Conservation (phyloP, 1,140 invertebrate species). For the Hypsibius dujardini region DNA sequence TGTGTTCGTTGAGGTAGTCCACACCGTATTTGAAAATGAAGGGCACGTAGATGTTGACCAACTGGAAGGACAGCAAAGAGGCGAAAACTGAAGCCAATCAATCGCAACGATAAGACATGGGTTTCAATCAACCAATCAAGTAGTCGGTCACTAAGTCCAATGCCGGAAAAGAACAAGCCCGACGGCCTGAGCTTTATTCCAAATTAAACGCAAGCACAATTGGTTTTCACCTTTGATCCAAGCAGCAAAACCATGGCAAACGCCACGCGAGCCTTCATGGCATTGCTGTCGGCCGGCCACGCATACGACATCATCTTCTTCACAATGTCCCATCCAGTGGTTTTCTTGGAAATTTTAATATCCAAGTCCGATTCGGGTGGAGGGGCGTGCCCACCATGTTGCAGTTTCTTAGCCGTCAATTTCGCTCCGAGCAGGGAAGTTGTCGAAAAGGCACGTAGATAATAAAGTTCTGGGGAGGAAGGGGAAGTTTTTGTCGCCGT, state of each 20-base stretch:
- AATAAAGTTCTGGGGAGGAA: not conserved
- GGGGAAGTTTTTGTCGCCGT: not conserved
- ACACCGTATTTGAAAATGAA: slow-evolving; percentile 88
- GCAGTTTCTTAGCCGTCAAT: not conserved
- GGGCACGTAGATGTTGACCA: slow-evolving; percentile 81
- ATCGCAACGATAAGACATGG: too few relatives aligned
- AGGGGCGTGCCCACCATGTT: not conserved
- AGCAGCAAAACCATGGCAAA: slow-evolving; percentile 47
- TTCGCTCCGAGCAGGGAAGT: not conserved
- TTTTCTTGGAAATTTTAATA: slow-evolving; percentile 26
- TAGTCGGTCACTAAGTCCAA: too few relatives aligned
- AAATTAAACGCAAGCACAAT: not conserved
- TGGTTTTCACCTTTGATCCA: slow-evolving; percentile 34
- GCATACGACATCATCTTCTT: slow-evolving; percentile 72
- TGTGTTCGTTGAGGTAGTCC: slow-evolving; percentile 60
- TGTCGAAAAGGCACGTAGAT: not conserved
- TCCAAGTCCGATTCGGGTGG: slow-evolving; percentile 7
- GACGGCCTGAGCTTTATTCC: too few relatives aligned
- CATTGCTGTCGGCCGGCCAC: slow-evolving; percentile 78
- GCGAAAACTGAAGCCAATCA: slow-evolving; percentile 4
- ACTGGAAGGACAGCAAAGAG: slow-evolving; percentile 37
- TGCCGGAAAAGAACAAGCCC: too few relatives aligned
- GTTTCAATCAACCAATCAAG: too few relatives aligned
- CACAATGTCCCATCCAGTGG: slow-evolving; percentile 61
- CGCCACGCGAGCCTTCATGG: slow-evolving; percentile 60